Base-by-base conservation (phyloP, 2,113 vertebrate species). In the Accipiter virgatus region DNA sequence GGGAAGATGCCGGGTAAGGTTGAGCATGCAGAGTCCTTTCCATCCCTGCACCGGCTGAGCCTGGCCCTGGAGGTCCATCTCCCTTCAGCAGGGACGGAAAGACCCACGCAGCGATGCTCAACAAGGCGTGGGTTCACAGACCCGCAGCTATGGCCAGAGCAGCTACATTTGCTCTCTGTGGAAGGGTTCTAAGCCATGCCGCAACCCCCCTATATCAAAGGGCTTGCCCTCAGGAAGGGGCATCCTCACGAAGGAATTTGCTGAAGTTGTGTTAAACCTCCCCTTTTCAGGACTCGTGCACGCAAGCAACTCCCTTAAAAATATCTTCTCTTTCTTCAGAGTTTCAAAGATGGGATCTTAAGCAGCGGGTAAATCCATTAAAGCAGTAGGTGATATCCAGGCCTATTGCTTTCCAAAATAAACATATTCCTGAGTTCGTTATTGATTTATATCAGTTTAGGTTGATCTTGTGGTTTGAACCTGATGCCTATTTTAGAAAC, bases 381-480 rank as follows among this genome's bases (percentile, higher is more conserved):
- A 95, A 95, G 83, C 65, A 87, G 95, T 91, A 96, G 96, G 95
- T 96, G 96, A 97, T 95, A 97, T 89, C 95, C 88, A 97, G 70
- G 71, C 88, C 50, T 27, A n/a, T 10, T 4, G 3, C 93, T 95
- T 94, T 97, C 97, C 97, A 97, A 97, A 95, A 95, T 61, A 96
- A 97, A 97, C 88, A 90, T 96, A 96, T 94, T 95, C 94, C 87
- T 48, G 62, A 77, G 93, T 88, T 96, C 90, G 81, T 96, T 97
- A 97, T 97, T 96, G 95, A 97, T 97, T 97, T 97, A 96, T 95
- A 97, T 96, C 96, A 95, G 95, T 94, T 96, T 81, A 81, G 90
- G 93, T 93, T 97, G 96, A 95, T 97, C 96, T 94, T 97, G 97
- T 88, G 97, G 97, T 97, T 97, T 97, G 93, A 97, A 97, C 95